Evolutionary conservation across 2,797 vertebrate species (phyloP).

Genomic region (Lepus oiostolus): DNA sequence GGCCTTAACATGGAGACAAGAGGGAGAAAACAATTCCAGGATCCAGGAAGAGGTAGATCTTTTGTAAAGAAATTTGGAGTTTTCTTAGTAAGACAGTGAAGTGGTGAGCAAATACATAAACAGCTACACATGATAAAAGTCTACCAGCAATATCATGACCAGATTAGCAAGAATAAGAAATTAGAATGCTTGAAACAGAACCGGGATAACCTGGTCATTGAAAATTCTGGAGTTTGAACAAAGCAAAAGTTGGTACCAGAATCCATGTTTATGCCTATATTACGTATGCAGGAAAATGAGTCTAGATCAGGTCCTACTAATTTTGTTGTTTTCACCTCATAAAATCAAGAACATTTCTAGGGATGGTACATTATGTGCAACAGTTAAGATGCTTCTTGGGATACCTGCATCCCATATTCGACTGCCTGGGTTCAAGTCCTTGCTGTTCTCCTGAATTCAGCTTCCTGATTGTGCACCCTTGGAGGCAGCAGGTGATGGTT

Average conservation of each 20-base stretch:
- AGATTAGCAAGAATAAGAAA: background rate
- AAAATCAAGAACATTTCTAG: background rate
- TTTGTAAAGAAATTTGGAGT: background rate
- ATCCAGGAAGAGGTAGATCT: background rate
- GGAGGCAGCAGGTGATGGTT: too few relatives aligned
- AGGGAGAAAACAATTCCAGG: background rate
- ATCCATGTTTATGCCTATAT: background rate
- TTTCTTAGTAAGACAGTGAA: background rate
- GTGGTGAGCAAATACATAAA: background rate
- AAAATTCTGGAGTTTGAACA: background rate
- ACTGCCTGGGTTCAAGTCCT: too few relatives aligned
- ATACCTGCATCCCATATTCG: too few relatives aligned
- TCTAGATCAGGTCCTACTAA: background rate
- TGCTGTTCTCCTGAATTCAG: too few relatives aligned
- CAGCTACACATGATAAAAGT: background rate
- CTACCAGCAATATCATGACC: background rate
- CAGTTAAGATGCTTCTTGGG: too few relatives aligned
- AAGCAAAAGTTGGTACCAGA: background rate
- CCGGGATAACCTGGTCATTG: background rate
- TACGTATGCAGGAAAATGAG: background rate
- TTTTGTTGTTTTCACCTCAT: conserved; percentile 14
- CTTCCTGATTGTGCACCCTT: too few relatives aligned
- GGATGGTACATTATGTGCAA: too few relatives aligned
- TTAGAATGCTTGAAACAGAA: background rate
- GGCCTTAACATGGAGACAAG: background rate